phyloP scores from a whole-genome alignment of 2,113 vertebrate species.

The Empidonax alnorum region DNA sequence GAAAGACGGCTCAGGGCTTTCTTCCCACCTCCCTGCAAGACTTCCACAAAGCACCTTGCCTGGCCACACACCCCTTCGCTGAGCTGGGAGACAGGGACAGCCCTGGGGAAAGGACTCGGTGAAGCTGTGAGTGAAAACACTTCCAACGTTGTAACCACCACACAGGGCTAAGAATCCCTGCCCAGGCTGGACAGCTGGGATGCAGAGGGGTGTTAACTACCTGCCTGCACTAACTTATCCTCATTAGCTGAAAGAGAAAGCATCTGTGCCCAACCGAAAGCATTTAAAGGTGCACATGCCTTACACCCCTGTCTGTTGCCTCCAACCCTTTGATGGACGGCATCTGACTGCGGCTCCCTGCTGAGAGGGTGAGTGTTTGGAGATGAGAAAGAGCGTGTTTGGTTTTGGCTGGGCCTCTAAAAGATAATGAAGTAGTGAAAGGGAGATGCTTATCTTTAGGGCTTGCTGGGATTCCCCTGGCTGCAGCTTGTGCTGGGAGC shows the following conservation, averaged over 20 bases:
- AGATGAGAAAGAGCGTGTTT: neutral
- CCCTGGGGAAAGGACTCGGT: neutral
- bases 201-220: neutral
- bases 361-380: neutral
- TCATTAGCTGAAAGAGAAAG: neutral
- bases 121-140: neutral
- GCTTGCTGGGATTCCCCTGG: neutral
- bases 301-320: rapidly evolving
- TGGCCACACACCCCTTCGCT: rapidly evolving
- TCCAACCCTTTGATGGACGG: neutral
- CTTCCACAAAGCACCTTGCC: rapidly evolving
- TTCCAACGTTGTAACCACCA: neutral
- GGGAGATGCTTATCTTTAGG: neutral
- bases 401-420: neutral
- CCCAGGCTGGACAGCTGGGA: neutral
- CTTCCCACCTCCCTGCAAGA: neutral
- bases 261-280: neutral
- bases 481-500: neutral
- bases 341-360: neutral
- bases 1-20: neutral
- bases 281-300: neutral
- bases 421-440: neutral
- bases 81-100: neutral
- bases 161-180: neutral
- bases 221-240: neutral